Evolutionary conservation across 2,113 vertebrate species (phyloP).

Genomic region (Tragelaphus imberbis): DNA sequence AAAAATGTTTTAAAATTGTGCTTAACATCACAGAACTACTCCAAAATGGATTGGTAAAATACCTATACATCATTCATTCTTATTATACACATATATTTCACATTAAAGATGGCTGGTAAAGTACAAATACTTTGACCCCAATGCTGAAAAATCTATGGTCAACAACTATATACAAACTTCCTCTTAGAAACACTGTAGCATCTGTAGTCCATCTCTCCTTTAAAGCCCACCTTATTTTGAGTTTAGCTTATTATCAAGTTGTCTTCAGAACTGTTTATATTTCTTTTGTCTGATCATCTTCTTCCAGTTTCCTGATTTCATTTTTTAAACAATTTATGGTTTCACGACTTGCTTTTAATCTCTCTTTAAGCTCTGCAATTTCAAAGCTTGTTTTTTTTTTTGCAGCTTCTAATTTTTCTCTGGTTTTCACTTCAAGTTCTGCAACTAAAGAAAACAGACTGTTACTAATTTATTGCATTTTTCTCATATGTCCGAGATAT

Average conservation of each 20-base stretch:
- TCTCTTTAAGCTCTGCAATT: slow-evolving; percentile 97
- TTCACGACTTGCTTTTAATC: slow-evolving; percentile 97
- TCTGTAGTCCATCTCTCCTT: background rate
- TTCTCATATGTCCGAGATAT: background rate
- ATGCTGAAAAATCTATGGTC: background rate
- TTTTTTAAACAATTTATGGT: slow-evolving; percentile 97
- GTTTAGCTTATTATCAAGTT: background rate
- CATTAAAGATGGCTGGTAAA: background rate
- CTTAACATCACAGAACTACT: slow-evolving; percentile 52
- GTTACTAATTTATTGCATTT: background rate
- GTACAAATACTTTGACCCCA: background rate
- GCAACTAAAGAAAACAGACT: slow-evolving; percentile 81
- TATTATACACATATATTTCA: background rate
- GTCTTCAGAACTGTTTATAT: slow-evolving; percentile 79
- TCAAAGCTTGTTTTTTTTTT: slow-evolving; percentile 98
- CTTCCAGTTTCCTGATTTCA: slow-evolving; percentile 97
- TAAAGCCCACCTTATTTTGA: slow-evolving; percentile 18
- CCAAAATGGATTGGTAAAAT: slow-evolving; percentile 35
- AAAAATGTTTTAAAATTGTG: slow-evolving; percentile 39
- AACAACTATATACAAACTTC: background rate
- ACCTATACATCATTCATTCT: background rate
- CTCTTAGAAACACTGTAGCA: slow-evolving; percentile 15
- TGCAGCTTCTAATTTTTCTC: slow-evolving; percentile 94
- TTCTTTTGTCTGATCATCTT: slow-evolving; percentile 96
- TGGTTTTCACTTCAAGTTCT: slow-evolving; percentile 94